phyloP scores from a whole-genome alignment of 2,113 vertebrate species.

The Merops nubicus region DNA sequence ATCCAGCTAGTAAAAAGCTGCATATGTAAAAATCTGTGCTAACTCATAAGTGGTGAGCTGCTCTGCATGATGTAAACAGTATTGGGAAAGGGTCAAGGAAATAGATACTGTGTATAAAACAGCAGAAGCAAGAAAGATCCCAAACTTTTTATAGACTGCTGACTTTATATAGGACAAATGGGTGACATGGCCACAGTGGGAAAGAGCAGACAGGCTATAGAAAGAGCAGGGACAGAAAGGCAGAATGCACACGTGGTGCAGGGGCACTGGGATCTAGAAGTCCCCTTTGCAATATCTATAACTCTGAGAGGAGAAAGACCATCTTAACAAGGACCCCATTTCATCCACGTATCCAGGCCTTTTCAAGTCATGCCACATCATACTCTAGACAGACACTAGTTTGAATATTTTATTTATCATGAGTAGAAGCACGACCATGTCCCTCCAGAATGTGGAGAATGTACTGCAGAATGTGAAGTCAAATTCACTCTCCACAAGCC shows the following conservation, averaged over 20 bases:
- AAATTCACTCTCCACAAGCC: not conserved
- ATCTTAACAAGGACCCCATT: not conserved
- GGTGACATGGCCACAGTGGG: fast-evolving
- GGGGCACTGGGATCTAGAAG: not conserved
- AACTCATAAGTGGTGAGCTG: not conserved
- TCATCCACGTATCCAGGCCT: fast-evolving
- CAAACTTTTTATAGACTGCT: not conserved
- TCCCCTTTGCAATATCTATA: not conserved
- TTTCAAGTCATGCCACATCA: not conserved
- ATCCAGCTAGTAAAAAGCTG: not conserved
- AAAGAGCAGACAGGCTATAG: not conserved
- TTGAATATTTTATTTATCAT: not conserved
- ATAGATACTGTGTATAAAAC: not conserved
- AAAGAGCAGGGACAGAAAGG: not conserved
- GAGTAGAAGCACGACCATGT: not conserved
- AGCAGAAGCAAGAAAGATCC: not conserved
- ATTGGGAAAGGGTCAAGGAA: not conserved
- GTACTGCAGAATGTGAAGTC: not conserved
- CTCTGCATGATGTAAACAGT: not conserved
- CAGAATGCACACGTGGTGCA: not conserved
- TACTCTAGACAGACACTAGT: not conserved
- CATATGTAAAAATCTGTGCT: not conserved
- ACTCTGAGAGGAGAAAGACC: fast-evolving
- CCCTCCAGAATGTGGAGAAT: no score
- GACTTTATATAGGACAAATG: not conserved